Evolutionary conservation across 1,140 invertebrate species (phyloP), one percentile per base, ranked within the genome.

Genomic region (Trinorchestia longiramus): DNA sequence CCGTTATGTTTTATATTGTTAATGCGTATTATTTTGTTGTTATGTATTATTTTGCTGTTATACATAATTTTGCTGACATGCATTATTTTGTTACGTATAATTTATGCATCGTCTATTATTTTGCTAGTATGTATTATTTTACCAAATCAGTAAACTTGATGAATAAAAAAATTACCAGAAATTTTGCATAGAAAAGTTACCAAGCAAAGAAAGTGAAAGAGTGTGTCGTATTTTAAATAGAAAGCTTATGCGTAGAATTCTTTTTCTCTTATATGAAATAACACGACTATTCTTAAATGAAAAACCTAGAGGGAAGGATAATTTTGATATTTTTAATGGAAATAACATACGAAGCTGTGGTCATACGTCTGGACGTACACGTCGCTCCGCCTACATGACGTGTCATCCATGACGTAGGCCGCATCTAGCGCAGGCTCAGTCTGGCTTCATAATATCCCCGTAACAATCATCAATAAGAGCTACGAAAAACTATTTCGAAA

Each of bases 311-410:
- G 28, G 62, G 15, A 77, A 28, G 1, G 62, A 11, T 3, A 77
- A 77, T 77, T 77, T 36, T 77, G 1, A 36, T 36, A 77, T 36
- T 77, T 53, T 77, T 77, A 77, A 77, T 77, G 62, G 28, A 36
- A 77, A 19, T 77, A 77, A 77, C 62, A 77, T 77, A 77, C 62
- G 62, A 42, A 28, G 88, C 88, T n/a, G 43, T 94, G 92, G 47
- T 94, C 92, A 44, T 94, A 94, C 92, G 92, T 94, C 43, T 94
- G 92, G 92, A 94, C 11, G 40, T 6, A 40, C 15, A 45, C 40
- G 0, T n/a, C 36, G 92, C 92, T 47, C 92, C 92, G 43, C 92
- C 92, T 47, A 15, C 92, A 19, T 47, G 92, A 42, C 44, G 40
- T 90, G 88, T 90, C 88, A 90, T 90, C 88, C 17, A 42, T 90